These are phyloP conservation scores for Crocidura indochinensis DNA, from an alignment of 2,797 vertebrate genomes.

Conservation along the genomic window DNA sequence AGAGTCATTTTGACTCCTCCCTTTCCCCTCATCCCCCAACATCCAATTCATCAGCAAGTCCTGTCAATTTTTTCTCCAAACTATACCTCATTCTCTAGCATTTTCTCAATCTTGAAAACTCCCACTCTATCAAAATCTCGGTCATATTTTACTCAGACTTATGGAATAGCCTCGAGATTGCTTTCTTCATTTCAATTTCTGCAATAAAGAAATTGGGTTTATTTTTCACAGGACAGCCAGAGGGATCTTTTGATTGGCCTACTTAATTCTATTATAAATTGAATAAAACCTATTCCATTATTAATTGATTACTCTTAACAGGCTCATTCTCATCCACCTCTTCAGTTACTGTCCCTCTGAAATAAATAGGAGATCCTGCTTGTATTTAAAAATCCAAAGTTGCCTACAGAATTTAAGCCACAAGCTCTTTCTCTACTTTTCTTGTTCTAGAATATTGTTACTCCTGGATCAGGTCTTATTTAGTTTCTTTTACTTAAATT, in stretches of 20 bases:
- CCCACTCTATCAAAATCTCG: constrained; percentile 15
- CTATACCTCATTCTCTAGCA: not conserved
- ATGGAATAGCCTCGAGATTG: not conserved
- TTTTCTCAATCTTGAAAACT: constrained; percentile 43
- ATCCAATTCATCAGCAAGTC: constrained; percentile 58
- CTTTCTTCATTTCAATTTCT: constrained; percentile 19
- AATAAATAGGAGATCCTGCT: not conserved
- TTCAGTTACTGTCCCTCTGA: not conserved
- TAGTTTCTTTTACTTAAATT: constrained; percentile 31
- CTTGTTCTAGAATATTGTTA: not conserved
- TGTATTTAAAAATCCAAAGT: constrained; percentile 27
- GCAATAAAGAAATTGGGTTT: not conserved
- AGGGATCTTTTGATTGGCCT: constrained; percentile 6
- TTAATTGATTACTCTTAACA: not conserved
- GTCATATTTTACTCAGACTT: not conserved
- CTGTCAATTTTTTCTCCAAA: constrained; percentile 65
- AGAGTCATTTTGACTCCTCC: constrained; percentile 38
- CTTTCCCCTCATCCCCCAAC: constrained; percentile 30
- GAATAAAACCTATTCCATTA: not conserved
- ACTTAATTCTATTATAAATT: constrained; percentile 2
- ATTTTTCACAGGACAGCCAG: not conserved
- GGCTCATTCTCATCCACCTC: not conserved
- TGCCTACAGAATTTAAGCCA: not conserved
- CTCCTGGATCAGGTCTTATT: not conserved
- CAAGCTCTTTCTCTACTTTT: not conserved